Evolutionary conservation across 1,140 invertebrate genomes (phyloP).

Genomic region (Drosophila seguyi): DNA sequence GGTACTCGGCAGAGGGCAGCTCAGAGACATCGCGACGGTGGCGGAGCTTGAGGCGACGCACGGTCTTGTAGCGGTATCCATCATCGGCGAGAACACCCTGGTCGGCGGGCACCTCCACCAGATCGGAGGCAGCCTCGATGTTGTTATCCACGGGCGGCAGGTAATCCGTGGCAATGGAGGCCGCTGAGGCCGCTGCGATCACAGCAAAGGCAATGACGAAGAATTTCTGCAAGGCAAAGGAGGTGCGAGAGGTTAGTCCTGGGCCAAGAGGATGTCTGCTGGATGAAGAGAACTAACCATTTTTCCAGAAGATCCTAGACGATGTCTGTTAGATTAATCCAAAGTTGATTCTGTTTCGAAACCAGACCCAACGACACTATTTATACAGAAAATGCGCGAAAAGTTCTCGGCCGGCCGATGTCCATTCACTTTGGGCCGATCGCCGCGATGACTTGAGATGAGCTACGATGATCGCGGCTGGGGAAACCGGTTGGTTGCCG

Average conservation of each 20-base stretch:
- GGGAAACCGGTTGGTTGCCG: slow-evolving; percentile 74
- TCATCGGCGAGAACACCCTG: slow-evolving; percentile 70
- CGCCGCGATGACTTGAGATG: slow-evolving; percentile 22
- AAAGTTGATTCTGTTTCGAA: slow-evolving; percentile 82
- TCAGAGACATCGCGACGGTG: slow-evolving; percentile 77
- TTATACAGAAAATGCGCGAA: slow-evolving; percentile 72
- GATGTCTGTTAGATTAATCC: slow-evolving; percentile 82
- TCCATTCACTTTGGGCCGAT: slow-evolving; percentile 72
- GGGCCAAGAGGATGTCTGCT: slow-evolving; percentile 1
- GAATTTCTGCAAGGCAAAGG: slow-evolving; percentile 72
- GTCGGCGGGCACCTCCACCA: slow-evolving; percentile 52
- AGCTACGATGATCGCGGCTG: slow-evolving; percentile 58
- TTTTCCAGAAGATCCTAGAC: slow-evolving; percentile 71
- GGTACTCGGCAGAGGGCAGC: slow-evolving; percentile 57
- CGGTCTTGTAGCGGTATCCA: slow-evolving; percentile 81
- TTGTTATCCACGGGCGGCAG: slow-evolving; percentile 81
- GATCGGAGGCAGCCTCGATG: slow-evolving; percentile 58
- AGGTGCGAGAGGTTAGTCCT: slow-evolving; percentile 42
- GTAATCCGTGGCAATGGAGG: slow-evolving; percentile 77
- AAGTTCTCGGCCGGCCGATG: slow-evolving; percentile 68
- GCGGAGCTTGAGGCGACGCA: slow-evolving; percentile 68
- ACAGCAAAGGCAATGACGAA: slow-evolving; percentile 82
- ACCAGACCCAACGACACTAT: slow-evolving; percentile 77
- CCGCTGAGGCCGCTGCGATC: slow-evolving; percentile 79
- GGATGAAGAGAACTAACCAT: slow-evolving; percentile 66